Conservation (phyloP, 37 sponge, comb jelly and placozoan species). For the Halichondria panicea region DNA sequence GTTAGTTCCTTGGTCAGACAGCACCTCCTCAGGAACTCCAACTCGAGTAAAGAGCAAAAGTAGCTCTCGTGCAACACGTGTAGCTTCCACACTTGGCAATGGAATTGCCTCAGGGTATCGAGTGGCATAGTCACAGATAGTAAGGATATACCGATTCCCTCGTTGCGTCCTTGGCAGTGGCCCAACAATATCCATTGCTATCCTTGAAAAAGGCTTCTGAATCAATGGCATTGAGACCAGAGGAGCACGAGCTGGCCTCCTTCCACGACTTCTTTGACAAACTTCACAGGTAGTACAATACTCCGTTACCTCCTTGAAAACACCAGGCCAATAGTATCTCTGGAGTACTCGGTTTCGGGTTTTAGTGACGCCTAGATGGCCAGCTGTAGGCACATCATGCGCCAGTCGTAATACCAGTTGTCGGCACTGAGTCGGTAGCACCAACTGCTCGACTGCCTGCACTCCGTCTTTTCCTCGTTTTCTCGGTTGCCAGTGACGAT, state of each 20-base stretch:
- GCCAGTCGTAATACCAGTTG: slow-evolving; percentile 9
- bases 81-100: slow-evolving; percentile 16
- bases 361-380: slow-evolving; percentile 23
- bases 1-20: slow-evolving; percentile 38
- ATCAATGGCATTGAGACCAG: slow-evolving; percentile 40
- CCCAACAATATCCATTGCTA: slow-evolving; percentile 53
- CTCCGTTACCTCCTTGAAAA: slow-evolving; percentile 22
- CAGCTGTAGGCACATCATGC: slow-evolving; percentile 16
- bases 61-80: slow-evolving; percentile 18
- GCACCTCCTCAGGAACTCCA: slow-evolving; percentile 25
- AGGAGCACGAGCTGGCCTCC: slow-evolving; percentile 5
- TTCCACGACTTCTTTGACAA: slow-evolving; percentile 13
- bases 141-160: slow-evolving; percentile 36
- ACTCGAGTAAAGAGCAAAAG: slow-evolving; percentile 6
- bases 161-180: slow-evolving; percentile 23
- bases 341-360: slow-evolving; percentile 14
- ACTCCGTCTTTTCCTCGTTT: not conserved
- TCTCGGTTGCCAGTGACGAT: not conserved
- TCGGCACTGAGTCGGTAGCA: slow-evolving; percentile 9
- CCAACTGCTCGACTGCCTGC: not conserved
- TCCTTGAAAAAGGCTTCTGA: slow-evolving; percentile 21
- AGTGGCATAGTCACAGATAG: slow-evolving; percentile 41
- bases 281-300: slow-evolving; percentile 34
- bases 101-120: slow-evolving; percentile 42
- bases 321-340: slow-evolving; percentile 33